Evolutionary conservation across 1,140 invertebrate genomes (phyloP).

Genomic region (Lamellibrachia luymesi): DNA sequence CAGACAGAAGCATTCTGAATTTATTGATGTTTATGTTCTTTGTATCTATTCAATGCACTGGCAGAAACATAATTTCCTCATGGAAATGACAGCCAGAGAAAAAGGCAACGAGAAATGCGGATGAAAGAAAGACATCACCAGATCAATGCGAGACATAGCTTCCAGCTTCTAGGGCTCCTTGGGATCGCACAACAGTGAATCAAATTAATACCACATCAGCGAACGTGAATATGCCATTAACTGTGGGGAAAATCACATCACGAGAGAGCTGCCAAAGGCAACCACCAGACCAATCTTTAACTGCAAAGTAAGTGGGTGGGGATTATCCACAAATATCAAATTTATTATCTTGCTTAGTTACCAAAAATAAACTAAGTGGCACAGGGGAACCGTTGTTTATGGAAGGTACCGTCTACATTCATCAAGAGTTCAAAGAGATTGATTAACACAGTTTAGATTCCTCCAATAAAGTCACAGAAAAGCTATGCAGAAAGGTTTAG

Average conservation of each 20-base stretch:
- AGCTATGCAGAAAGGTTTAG: too few relatives aligned
- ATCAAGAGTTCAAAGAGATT: background rate
- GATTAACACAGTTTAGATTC: background rate
- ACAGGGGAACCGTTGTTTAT: background rate
- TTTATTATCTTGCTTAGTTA: background rate
- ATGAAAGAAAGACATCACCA: background rate
- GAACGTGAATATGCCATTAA: background rate
- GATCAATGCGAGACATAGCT: background rate
- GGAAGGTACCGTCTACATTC: background rate
- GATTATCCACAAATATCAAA: background rate
- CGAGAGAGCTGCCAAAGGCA: background rate
- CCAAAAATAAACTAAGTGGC: background rate
- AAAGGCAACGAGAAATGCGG: background rate
- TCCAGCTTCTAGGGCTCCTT: background rate
- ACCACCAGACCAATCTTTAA: background rate
- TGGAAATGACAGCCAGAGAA: background rate
- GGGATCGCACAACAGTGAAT: background rate
- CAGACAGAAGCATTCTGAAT: background rate
- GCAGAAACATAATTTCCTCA: background rate
- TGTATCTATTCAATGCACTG: background rate
- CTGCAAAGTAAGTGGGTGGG: background rate
- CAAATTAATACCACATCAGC: background rate
- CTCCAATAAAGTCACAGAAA: background rate
- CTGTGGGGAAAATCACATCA: background rate
- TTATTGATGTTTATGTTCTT: background rate